These are phyloP conservation scores for Steinernema khuongi DNA, from an alignment of 1,140 invertebrate species.

Conservation along the genomic window DNA sequence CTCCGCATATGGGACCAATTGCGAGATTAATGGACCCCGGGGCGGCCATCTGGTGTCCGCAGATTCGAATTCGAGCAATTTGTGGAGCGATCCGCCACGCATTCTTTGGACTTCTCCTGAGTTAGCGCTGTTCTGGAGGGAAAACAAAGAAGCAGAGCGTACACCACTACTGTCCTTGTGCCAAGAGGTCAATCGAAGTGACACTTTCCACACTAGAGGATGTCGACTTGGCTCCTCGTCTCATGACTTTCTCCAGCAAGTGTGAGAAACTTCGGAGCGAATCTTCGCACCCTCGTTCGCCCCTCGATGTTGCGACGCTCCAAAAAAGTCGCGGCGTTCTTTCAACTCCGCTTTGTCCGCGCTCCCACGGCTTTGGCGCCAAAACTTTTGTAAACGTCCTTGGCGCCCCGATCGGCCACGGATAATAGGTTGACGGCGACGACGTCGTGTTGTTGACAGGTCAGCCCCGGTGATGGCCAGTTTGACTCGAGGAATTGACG, in stretches of 20 bases:
- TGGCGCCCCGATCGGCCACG: conserved; percentile 8
- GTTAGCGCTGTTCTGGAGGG: no score
- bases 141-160: no score
- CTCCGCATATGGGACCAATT: conserved; percentile 4
- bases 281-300: not conserved
- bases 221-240: no score
- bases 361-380: conserved; percentile 9
- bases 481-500: not conserved
- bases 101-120: not conserved
- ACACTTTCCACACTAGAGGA: no score
- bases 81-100: not conserved
- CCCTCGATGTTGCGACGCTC: no score
- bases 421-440: conserved; percentile 6
- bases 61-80: not conserved
- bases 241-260: no score
- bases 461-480: not conserved
- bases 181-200: no score
- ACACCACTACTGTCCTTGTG: no score
- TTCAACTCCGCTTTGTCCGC: not conserved
- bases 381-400: conserved; percentile 10
- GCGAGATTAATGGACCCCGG: not conserved
- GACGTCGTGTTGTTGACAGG: conserved; percentile 1
- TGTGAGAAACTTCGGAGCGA: not conserved
- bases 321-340: no score
- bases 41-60: not conserved